Conservation (phyloP, 2,888 invertebrate genomes). For the Argyresthia albistria region DNA sequence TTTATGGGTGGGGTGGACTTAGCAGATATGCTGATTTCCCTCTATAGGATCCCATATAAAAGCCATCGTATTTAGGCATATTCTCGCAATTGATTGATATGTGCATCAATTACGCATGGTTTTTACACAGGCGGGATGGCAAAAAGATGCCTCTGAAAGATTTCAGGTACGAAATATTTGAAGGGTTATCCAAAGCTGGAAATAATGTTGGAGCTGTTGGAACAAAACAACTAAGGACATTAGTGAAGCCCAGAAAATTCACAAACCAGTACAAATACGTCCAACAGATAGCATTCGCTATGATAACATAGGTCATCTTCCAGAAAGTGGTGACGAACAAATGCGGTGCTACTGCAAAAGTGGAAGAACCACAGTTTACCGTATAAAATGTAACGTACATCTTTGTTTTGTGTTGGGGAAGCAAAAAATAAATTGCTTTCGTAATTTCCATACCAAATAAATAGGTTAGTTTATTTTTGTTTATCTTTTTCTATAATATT, state of each 20-base stretch:
- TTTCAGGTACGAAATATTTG: neutral
- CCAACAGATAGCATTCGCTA: neutral
- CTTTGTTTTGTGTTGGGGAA: neutral
- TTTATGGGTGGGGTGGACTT: slow-evolving; percentile 19
- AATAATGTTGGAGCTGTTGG: neutral
- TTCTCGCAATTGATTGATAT: neutral
- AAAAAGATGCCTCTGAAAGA: neutral
- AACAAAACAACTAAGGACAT: neutral
- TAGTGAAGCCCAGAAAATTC: neutral
- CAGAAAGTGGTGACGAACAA: neutral
- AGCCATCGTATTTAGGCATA: neutral
- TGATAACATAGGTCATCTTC: neutral
- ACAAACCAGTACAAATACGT: neutral
- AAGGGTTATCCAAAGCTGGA: neutral
- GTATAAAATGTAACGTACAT: neutral
- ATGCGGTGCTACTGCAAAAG: neutral
- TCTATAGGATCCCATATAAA: neutral
- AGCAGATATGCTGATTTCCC: slow-evolving; percentile 8
- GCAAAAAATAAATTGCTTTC: neutral
- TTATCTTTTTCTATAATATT: neutral
- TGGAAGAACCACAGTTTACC: neutral
- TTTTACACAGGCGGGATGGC: neutral
- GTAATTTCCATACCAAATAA: neutral
- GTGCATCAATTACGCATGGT: neutral
- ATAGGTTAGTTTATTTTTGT: neutral